A percentile compares a stretch with the other conserved stretches of the same genome.
Evolutionary conservation across 1,140 invertebrate genomes (phyloP).

Genomic region (Temnothorax nylanderi): DNA sequence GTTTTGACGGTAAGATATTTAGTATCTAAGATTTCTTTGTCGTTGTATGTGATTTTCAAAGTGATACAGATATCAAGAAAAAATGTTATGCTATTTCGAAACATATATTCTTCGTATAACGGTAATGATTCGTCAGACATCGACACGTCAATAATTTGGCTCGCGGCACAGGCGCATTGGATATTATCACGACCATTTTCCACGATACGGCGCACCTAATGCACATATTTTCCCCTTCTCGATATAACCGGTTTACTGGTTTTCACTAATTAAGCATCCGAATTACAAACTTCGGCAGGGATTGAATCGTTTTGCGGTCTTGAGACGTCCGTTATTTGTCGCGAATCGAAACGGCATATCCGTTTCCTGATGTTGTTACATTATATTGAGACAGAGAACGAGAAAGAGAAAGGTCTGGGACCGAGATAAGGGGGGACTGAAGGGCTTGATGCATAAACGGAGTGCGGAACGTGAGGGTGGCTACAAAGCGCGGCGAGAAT

Average conservation of each 20-base stretch:
- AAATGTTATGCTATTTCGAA: no score
- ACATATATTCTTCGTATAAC: background rate
- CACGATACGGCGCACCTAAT: background rate
- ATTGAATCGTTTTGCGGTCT: conserved; percentile 41
- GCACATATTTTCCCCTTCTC: conserved; percentile 2
- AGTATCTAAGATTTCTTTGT: conserved; percentile 2
- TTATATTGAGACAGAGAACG: conserved; percentile 58
- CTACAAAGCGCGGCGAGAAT: conserved; percentile 74
- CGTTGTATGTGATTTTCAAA: background rate
- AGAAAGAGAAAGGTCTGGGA: conserved; percentile 42
- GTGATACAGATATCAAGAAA: background rate
- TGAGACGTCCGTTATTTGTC: background rate
- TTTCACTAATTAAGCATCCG: conserved; percentile 56
- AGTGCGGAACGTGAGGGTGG: conserved; percentile 61
- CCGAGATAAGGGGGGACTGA: background rate
- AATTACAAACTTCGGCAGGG: conserved; percentile 13
- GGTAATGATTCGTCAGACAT: conserved; percentile 33
- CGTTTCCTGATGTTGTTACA: conserved; percentile 29
- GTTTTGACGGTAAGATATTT: background rate
- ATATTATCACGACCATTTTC: conserved; percentile 26
- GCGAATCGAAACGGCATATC: conserved; percentile 8
- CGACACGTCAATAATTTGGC: conserved; percentile 19
- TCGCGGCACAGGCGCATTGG: conserved; percentile 18
- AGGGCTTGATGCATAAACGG: conserved; percentile 52
- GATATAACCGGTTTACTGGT: conserved; percentile 5